A percentile compares a stretch with the other conserved stretches of the same genome.
Evolutionary conservation across 2,888 invertebrate genomes (phyloP).

Genomic region (Esperia sulphurella): DNA sequence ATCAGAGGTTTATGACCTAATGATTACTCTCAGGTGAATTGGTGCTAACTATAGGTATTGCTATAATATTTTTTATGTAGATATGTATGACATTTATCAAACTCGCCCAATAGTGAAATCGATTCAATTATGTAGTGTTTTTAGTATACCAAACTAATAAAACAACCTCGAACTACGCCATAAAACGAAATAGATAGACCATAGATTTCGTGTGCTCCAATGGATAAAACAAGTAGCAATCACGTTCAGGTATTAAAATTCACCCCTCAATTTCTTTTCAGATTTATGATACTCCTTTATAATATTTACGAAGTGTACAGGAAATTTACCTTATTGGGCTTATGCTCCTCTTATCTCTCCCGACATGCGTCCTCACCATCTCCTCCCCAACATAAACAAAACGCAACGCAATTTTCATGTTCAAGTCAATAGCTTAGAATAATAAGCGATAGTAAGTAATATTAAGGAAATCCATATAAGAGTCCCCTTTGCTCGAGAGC

Average conservation of each 20-base stretch:
- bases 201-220: conserved; percentile 5
- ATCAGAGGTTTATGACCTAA: no score
- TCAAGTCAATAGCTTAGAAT: conserved; percentile 77
- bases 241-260: conserved; percentile 43
- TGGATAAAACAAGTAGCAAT: conserved; percentile 18
- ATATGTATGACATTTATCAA: no score
- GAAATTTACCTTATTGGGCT: conserved; percentile 49
- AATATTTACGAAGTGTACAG: conserved; percentile 43
- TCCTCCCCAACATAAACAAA: conserved; percentile 66
- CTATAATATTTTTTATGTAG: no score
- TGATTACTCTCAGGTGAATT: no score
- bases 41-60: no score
- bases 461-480: conserved; percentile 68
- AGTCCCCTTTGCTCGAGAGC: conserved; percentile 34
- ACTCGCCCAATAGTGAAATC: no score
- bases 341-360: conserved; percentile 51
- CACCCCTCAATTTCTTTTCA: conserved; percentile 43
- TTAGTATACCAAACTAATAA: no score
- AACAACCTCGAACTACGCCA: no score
- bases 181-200: neutral
- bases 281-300: conserved; percentile 54
- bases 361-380: conserved; percentile 45
- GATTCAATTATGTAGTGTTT: no score
- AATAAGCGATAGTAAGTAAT: conserved; percentile 75
- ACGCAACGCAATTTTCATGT: conserved; percentile 74